Base-by-base conservation (phyloP, 2,888 invertebrate species). In the Pterostichus niger region DNA sequence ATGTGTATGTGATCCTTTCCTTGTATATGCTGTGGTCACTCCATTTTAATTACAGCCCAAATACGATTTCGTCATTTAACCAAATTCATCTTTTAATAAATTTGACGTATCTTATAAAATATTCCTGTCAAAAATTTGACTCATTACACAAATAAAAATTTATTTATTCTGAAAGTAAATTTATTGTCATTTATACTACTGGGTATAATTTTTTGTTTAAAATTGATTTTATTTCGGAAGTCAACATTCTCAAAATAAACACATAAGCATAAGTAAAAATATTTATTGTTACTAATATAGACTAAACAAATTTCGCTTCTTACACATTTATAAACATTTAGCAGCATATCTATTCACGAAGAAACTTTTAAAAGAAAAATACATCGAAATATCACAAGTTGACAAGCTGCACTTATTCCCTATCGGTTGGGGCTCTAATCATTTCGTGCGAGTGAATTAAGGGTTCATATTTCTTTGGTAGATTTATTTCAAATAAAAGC, bases 311-410 rank as follows among this genome's bases (percentile, higher is more conserved):
- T 75, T 75, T 75, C 40, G 33, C 31, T 52, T 33, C n/a, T 52
- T 52, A 75, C 0, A 75, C 75, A 75, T 71, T 71, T 31, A 71
- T 71, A 71, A 71, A 71, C 68, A 71, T 71, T 44, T 71, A 71
- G 68, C 68, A 71, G 68, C 68, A 71, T 71, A 9, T 71, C 68
- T 71, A 71, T 40, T 44, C 46, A 71, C 68, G 31, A 44, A 44
- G 17, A 71, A 64, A 17, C 17, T 35, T 40, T 68, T 13, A 7
- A 71, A 71, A 15, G 44, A 71, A 71, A 61, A 11, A 44, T 71
- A 71, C 68, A 71, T 71, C 56, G 44, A 71, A 71, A 71, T 71
- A 71, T 71, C 68, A 71, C 68, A 71, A 71, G 68, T 71, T 71
- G 40, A 40, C 5, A 71, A 71, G 68, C 68, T 71, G 68, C 68